A percentile compares a stretch with the other conserved stretches of the same genome.
phyloP scores from a whole-genome alignment of 2,888 invertebrate genomes.

The Brenthis ino region DNA sequence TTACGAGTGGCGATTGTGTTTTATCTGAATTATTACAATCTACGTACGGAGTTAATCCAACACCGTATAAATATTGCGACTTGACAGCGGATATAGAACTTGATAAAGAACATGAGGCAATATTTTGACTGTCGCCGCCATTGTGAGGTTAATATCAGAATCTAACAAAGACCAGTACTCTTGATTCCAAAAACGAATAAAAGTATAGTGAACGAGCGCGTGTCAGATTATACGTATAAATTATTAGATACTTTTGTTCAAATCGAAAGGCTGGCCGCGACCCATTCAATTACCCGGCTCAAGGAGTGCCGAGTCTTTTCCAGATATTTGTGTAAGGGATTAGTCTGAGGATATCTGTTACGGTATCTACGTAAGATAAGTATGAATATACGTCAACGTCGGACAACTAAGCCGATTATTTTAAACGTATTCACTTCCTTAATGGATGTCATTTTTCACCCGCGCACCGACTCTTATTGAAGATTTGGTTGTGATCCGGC shows the following conservation, averaged over 20 bases:
- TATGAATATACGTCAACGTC: conserved; percentile 83
- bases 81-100: conserved; percentile 63
- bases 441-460: conserved; percentile 82
- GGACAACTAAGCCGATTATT: conserved; percentile 82
- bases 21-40: conserved; percentile 36
- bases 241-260: conserved; percentile 81
- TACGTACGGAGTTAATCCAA: conserved; percentile 50
- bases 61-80: conserved; percentile 62
- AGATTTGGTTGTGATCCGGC: conserved; percentile 81
- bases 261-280: conserved; percentile 60
- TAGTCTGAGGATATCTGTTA: conserved; percentile 78
- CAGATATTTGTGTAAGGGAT: conserved; percentile 81
- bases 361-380: conserved; percentile 82
- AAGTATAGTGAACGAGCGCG: conserved; percentile 55
- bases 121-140: conserved; percentile 74
- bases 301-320: conserved; percentile 78
- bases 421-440: conserved; percentile 83
- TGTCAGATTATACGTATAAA: conserved; percentile 82
- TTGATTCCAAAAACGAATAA: conserved; percentile 68
- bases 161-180: conserved; percentile 65
- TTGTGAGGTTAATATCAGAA: conserved; percentile 71
- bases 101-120: conserved; percentile 64
- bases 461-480: conserved; percentile 70
- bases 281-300: conserved; percentile 77
- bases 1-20: conserved; percentile 44